These are phyloP conservation scores for Apotomis betuletana DNA, from an alignment of 2,888 invertebrate species.

Conservation along the genomic window DNA sequence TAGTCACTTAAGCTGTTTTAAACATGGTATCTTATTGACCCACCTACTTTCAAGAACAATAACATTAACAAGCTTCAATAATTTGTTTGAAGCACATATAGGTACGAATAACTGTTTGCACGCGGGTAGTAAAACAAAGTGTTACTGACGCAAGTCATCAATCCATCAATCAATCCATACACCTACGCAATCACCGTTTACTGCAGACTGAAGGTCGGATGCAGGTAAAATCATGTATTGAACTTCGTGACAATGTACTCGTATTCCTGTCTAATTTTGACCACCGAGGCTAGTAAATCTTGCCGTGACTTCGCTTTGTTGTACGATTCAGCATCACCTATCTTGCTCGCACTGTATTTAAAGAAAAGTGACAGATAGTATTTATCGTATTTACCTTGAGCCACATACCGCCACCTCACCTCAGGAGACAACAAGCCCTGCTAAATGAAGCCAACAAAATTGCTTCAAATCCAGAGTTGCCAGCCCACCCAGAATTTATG, in stretches of 20 bases:
- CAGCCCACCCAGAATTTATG: too few species aligned
- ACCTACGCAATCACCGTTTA: slow-evolving; percentile 43
- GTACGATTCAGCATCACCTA: too few species aligned
- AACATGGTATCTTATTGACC: background rate
- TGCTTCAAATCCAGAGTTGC: too few species aligned
- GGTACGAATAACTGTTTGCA: slow-evolving; percentile 19
- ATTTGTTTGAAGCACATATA: slow-evolving; percentile 5
- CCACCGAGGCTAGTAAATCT: too few species aligned
- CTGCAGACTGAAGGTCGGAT: slow-evolving; percentile 23
- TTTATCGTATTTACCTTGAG: too few species aligned
- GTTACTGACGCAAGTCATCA: slow-evolving; percentile 47
- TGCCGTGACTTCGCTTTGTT: too few species aligned
- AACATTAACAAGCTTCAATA: background rate
- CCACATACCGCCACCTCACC: too few species aligned
- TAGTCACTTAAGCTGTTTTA: background rate
- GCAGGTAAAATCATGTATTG: slow-evolving; percentile 5
- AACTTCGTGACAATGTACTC: background rate
- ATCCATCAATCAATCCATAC: slow-evolving; percentile 45
- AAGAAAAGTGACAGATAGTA: too few species aligned
- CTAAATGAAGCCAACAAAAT: too few species aligned
- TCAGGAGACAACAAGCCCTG: too few species aligned
- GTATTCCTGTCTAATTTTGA: background rate
- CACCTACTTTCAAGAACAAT: background rate
- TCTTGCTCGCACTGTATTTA: too few species aligned
- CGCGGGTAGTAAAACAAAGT: slow-evolving; percentile 42